A percentile compares a stretch with the other conserved stretches of the same genome.
Conservation (phyloP, 1,140 invertebrate genomes). For the Pseudachorutes palmiensis region DNA sequence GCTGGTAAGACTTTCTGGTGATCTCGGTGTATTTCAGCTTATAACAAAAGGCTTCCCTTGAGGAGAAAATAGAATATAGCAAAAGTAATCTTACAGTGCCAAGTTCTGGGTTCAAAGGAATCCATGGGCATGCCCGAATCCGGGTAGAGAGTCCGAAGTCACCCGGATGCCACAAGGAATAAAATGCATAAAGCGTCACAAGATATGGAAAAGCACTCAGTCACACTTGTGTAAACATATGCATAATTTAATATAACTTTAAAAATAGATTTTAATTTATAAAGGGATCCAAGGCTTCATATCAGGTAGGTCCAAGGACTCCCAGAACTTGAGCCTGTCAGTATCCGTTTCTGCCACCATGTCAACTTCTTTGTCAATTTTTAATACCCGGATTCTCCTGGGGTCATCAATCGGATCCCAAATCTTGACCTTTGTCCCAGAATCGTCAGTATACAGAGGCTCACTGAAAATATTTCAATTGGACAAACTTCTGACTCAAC, state of each 20-base stretch:
- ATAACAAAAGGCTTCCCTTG: not conserved
- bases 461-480: constrained; percentile 19
- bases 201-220: no score
- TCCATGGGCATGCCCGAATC: no score
- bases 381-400: constrained; percentile 16
- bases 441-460: constrained; percentile 27
- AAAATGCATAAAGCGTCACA: no score
- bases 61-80: not conserved
- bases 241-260: no score
- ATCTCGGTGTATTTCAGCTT: not conserved
- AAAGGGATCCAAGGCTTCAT: not conserved
- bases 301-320: constrained; percentile 10
- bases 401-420: constrained; percentile 25
- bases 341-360: constrained; percentile 25
- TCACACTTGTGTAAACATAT: no score
- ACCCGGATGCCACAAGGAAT: no score
- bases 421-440: constrained; percentile 26
- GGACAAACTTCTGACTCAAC: not conserved
- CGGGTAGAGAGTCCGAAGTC: no score
- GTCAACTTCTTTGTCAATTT: constrained; percentile 25
- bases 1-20: not conserved
- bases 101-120: no score
- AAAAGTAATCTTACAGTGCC: no score
- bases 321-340: constrained; percentile 27
- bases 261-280: no score